A percentile compares a stretch with the other conserved stretches of the same genome.
Evolutionary conservation across 2,113 vertebrate species (phyloP).

Genomic region (Telmatochromis brichardi): DNA sequence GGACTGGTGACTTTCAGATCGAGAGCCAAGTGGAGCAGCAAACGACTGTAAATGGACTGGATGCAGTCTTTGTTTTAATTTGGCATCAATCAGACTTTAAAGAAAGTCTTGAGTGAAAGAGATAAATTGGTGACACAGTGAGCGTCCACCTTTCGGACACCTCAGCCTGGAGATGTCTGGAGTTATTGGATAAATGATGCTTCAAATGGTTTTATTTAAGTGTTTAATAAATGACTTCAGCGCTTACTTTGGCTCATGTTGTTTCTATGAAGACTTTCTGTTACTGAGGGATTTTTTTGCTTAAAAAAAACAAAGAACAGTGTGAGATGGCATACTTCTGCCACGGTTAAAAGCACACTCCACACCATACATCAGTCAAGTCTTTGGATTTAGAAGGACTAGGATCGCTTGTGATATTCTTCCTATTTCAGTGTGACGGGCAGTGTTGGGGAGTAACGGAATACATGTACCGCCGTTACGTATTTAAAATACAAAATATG

Average conservation of each 20-base stretch:
- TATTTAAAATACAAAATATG: no score
- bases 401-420: neutral
- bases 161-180: neutral
- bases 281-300: neutral
- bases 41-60: neutral
- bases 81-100: neutral
- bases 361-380: neutral
- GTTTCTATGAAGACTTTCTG: neutral
- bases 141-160: neutral
- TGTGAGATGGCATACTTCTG: neutral
- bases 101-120: neutral
- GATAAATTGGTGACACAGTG: neutral
- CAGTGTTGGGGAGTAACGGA: no score
- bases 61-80: neutral
- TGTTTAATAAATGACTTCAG: slow-evolving; percentile 10
- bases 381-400: neutral
- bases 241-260: neutral
- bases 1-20: neutral
- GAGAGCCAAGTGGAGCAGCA: neutral
- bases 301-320: neutral
- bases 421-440: neutral
- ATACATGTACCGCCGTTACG: no score
- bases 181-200: neutral
- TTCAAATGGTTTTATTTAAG: neutral
- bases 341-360: neutral